These are phyloP conservation scores for Zaprionus lineosus DNA, from an alignment of 2,888 invertebrate species.

Conservation along the genomic window DNA sequence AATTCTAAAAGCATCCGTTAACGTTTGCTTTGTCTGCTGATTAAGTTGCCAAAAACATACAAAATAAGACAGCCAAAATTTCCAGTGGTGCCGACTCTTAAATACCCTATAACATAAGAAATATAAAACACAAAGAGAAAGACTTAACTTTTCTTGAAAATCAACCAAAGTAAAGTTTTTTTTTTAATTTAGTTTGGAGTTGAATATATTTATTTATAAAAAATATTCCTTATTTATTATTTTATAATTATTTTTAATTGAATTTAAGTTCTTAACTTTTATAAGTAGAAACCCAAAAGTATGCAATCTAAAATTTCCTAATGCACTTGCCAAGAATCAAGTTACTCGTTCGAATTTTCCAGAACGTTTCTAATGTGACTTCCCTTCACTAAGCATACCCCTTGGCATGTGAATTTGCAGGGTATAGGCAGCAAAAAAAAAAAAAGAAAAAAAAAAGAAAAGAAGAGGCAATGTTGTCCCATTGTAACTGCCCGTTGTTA, in stretches of 20 bases:
- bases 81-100: background rate
- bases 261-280: too few relatives aligned
- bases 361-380: too few relatives aligned
- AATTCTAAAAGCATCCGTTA: conserved; percentile 74
- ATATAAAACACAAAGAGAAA: too few relatives aligned
- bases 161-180: too few relatives aligned
- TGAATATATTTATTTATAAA: too few relatives aligned
- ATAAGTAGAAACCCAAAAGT: background rate
- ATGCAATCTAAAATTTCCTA: background rate
- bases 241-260: too few relatives aligned
- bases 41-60: conserved; percentile 70
- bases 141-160: too few relatives aligned
- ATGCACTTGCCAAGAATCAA: background rate
- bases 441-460: conserved; percentile 45
- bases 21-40: conserved; percentile 60
- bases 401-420: background rate
- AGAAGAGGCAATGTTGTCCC: conserved; percentile 61
- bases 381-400: too few relatives aligned
- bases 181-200: too few relatives aligned
- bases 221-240: too few relatives aligned
- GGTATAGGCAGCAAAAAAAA: conserved; percentile 42
- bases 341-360: background rate
- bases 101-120: conserved; percentile 15
- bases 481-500: conserved; percentile 71
- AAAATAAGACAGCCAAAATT: conserved; percentile 20